Base-by-base conservation (phyloP, 2,797 vertebrate species). In the Poeciliopsis gracilis region DNA sequence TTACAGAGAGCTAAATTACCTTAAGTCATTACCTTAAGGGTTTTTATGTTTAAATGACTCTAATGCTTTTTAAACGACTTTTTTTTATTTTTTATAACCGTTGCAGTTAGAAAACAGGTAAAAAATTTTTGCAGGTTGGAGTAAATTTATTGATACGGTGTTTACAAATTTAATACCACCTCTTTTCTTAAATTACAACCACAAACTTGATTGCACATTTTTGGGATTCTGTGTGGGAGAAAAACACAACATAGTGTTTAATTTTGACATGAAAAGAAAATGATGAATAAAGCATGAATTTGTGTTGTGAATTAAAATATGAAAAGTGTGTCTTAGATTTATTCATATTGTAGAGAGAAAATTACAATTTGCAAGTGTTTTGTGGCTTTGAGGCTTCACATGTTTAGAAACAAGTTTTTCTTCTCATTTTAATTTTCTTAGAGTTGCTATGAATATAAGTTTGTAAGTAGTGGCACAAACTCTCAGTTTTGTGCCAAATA, bases 11-110 rank as follows among this genome's bases (percentile, higher is more conserved):
- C 79, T 86, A 79, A 91, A 91, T 89, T 43, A 87, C 84, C 86
- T 88, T 81, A 86, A 90, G 87, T 67, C 79, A 90, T 90, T 69
- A 91, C 77, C 81, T 86, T 85, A 86, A 90, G 84, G 78, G 87
- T 78, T 91, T 91, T 92, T 91, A 93, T 88, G 89, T 82, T 88
- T 85, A 82, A 88, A 87, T 77, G 49, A 78, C 61, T 51, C 36
- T 78, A 63, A 89, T 86, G 87, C 71, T 67, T 59, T 84, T 84
- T 66, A 36, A 88, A 83, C 77, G 57, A 75, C 33, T 80, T 85
- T 86, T 84, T 57, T 36, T 33, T 33, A 4, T 30, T 30, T 33
- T 57, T 28, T n/a, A 5, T 69, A 84, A 86, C 57, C 5, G 41
- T 75, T 51, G 53, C 38, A 72, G 49, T 72, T 13, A 10, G 15